Percentiles rank a stretch among this genome's conserved stretches.
phyloP scores from a whole-genome alignment of 2,888 invertebrate genomes.

The Teleiodes luculella region DNA sequence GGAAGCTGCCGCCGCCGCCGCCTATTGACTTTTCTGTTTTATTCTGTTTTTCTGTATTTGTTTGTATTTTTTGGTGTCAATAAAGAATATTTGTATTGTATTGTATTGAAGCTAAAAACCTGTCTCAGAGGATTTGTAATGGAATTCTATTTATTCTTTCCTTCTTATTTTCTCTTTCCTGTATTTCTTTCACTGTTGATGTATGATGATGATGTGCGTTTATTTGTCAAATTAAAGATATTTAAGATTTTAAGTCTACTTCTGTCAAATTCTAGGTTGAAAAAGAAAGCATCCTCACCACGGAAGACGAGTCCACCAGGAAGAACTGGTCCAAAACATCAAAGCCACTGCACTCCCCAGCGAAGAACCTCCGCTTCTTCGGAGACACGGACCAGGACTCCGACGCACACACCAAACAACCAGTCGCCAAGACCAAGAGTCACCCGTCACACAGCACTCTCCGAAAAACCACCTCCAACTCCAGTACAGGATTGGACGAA shows the following conservation, averaged over 20 bases:
- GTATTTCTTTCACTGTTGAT: no score
- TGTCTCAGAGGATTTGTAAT: no score
- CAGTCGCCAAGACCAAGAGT: constrained; percentile 49
- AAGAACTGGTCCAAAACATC: constrained; percentile 47
- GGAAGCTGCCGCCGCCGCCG: no score
- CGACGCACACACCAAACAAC: constrained; percentile 72
- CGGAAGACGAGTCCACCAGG: constrained; percentile 76
- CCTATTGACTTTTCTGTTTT: no score
- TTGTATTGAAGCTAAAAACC: no score
- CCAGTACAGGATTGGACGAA: constrained; percentile 66
- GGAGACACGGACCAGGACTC: constrained; percentile 91
- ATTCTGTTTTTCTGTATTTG: no score
- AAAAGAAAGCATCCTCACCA: constrained; percentile 71
- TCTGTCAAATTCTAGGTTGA: constrained; percentile 47
- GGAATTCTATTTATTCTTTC: no score
- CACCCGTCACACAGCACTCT: constrained; percentile 53
- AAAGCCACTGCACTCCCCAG: constrained; percentile 63
- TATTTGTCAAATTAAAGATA: no score
- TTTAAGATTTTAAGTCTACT: not conserved
- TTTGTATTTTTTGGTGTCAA: no score
- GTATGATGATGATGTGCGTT: no score
- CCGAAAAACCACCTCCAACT: constrained; percentile 65
- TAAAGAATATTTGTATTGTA: no score
- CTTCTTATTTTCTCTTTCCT: no score
- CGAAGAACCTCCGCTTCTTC: constrained; percentile 89